A percentile compares a stretch with the other conserved stretches of the same genome.
Evolutionary conservation across 2,113 vertebrate species (phyloP).

Genomic region (Porphyrio hochstetteri): DNA sequence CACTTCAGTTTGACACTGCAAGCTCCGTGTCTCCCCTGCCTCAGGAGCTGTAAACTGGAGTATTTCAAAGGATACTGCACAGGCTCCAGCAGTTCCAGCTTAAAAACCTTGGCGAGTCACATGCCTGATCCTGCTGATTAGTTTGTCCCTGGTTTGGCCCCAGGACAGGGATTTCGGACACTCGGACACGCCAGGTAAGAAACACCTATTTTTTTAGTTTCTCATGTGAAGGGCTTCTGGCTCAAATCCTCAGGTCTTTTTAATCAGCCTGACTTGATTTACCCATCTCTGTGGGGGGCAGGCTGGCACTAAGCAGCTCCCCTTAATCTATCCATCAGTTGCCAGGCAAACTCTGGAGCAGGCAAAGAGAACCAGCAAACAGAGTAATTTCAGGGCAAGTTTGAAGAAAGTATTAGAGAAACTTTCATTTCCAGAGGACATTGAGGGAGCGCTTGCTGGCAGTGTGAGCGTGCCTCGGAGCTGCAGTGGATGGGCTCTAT

Average conservation of each 20-base stretch:
- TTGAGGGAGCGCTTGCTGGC: not conserved
- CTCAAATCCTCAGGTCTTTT: not conserved
- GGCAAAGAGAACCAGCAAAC: not conserved
- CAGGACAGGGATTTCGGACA: not conserved
- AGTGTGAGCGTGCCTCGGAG: not conserved
- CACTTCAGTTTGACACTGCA: not conserved
- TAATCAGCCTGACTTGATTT: not conserved
- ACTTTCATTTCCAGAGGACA: not conserved
- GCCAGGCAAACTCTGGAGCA: not conserved
- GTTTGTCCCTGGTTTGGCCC: not conserved
- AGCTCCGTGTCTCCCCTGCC: not conserved
- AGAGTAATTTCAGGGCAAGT: not conserved
- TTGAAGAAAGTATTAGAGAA: not conserved
- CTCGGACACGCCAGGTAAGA: not conserved
- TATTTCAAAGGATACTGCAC: not conserved
- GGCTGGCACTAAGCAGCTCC: not conserved
- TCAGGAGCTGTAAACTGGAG: not conserved
- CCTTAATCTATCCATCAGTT: not conserved
- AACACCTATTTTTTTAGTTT: not conserved
- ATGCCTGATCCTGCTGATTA: not conserved
- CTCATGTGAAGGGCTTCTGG: not conserved
- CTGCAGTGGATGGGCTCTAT: not conserved
- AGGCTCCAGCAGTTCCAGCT: not conserved
- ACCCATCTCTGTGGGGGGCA: fast-evolving
- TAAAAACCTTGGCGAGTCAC: not conserved